Evolutionary conservation across 2,888 invertebrate genomes (phyloP), one percentile per base, ranked within the genome.

Genomic region (Tenthredo amoena): DNA sequence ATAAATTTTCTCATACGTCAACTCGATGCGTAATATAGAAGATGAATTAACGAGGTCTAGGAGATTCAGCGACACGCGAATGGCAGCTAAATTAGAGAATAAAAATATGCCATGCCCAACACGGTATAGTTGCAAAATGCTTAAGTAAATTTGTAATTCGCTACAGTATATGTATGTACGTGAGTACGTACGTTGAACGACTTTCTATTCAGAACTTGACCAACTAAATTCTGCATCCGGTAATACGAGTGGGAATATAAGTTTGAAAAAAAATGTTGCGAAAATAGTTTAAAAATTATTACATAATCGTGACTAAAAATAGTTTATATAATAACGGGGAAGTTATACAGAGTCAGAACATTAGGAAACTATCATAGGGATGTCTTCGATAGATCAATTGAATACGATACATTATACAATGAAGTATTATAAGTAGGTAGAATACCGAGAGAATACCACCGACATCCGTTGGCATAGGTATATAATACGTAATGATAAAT

Each of bases 171-270:
- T n/a, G 43, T 26, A 74, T 21, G 74, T 26, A 76, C 76, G 26
- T n/a, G 12, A 43, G 1, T 47, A 21, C 1, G 26, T 50, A 50
- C 47, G 50, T 55, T 31, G 55, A 26, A 55, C 77, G 34, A 50
- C 77, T 77, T 77, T 77, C 77, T 77, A 77, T 55, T 77, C 55
- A 18, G 31, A 55, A 55, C 47, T 47, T 76, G 43, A 77, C 31
- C 47, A 31, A 77, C 50, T 55, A 77, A 31, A 55, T 76, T 31
- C 50, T 18, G 50, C 15, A 43, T 43, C 50, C 15, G 26, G 31
- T 50, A 76, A 55, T 55, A 34, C 47, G 77, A 31, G 50, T 50
- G 9, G 31, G 15, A 21, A 50, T 77, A 50, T 37, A 15, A 26
- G 12, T 72, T 72, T 7, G 21, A 40, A 72, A 10, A n/a, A 71